Percentiles rank a stretch among this genome's conserved stretches.
Conservation (phyloP, 2,113 vertebrate species). For the Cottus gobio region DNA sequence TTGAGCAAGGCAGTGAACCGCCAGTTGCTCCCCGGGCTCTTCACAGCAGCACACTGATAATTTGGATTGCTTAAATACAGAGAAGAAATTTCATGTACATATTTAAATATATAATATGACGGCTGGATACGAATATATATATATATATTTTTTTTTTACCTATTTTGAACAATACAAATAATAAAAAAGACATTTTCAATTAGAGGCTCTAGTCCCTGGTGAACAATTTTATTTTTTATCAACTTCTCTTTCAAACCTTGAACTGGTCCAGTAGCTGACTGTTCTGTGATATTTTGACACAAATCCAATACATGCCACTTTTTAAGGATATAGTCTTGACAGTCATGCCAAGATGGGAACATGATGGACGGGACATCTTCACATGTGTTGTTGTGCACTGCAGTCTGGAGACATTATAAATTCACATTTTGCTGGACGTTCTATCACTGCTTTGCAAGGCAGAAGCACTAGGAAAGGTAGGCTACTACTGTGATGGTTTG, state of each 20-base stretch:
- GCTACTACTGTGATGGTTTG: constrained; percentile 41
- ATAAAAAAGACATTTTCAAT: background rate
- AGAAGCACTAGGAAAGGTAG: constrained; percentile 44
- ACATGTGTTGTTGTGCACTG: constrained; percentile 12
- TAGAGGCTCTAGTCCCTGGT: background rate
- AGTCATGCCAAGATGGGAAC: constrained; percentile 12
- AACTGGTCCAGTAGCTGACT: background rate
- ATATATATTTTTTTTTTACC: too few species aligned
- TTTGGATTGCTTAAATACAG: too few species aligned
- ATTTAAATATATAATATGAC: too few species aligned
- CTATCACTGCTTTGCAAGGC: constrained; percentile 30
- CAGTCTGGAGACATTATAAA: constrained; percentile 20
- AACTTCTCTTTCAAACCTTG: background rate
- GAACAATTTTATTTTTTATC: background rate
- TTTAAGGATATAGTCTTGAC: background rate
- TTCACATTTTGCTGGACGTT: constrained; percentile 13
- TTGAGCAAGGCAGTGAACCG: too few species aligned
- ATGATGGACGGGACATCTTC: background rate
- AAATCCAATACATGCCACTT: background rate
- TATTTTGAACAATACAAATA: background rate
- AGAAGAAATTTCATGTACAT: too few species aligned
- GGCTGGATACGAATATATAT: too few species aligned
- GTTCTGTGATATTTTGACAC: background rate
- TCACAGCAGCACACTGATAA: too few species aligned
- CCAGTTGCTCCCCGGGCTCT: too few species aligned